Conservation (phyloP, 2,797 vertebrate genomes). For the Chromobotia macracanthus region DNA sequence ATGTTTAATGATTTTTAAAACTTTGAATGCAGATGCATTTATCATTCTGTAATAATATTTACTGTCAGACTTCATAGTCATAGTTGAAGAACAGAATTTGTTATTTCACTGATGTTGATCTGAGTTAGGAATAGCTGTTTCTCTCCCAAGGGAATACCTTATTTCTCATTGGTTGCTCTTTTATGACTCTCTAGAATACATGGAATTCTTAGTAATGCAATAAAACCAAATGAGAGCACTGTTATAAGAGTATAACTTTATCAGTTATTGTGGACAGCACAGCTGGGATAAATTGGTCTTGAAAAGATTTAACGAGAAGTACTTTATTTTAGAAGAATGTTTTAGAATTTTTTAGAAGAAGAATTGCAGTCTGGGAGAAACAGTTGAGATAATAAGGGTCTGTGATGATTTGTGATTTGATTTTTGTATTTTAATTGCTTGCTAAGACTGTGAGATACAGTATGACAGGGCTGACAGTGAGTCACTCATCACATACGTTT, state of each 20-base stretch:
- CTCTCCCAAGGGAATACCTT: no score
- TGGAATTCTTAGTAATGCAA: not conserved
- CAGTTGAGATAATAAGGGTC: no score
- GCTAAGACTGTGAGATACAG: not conserved
- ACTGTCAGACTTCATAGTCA: conserved; percentile 1
- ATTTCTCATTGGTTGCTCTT: no score
- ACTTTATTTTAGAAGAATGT: no score
- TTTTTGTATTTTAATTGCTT: no score
- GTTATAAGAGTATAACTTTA: not conserved
- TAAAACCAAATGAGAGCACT: not conserved
- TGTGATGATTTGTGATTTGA: no score
- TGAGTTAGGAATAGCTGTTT: not conserved
- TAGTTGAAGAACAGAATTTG: not conserved
- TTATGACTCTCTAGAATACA: no score
- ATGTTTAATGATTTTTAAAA: conserved; percentile 69
- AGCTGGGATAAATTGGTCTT: no score
- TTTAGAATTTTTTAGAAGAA: no score
- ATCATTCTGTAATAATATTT: conserved; percentile 44
- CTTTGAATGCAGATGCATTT: conserved; percentile 73
- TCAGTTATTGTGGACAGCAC: no score
- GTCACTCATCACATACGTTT: not conserved
- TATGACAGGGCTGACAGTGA: not conserved
- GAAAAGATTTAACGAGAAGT: no score
- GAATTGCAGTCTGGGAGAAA: no score
- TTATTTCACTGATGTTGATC: not conserved